Evolutionary conservation across 2,888 invertebrate species (phyloP), one percentile per base, ranked within the genome.

Genomic region (Yponomeuta cagnagella): DNA sequence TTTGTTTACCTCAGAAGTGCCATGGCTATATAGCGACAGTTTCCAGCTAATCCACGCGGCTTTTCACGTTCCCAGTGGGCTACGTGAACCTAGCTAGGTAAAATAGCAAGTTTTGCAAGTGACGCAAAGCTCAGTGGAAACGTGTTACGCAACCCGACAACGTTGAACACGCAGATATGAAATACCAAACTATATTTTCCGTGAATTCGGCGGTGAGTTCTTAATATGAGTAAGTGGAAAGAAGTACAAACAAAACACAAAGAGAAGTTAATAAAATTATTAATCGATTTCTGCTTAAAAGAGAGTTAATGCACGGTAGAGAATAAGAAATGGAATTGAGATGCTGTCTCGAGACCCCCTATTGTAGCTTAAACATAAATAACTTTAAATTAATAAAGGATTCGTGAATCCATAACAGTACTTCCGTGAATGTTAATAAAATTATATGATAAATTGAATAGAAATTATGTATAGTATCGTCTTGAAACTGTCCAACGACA

Each of bases 1-100:
- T 83, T 83, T 79, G 86, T 70, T 84, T 87, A 88, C 89, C 88
- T 89, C 89, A 86, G 80, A 81, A 86, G 90, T 88, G 90, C 89
- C 90, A 88, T 88, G 63, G 70, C 63, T 66, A n/a, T 66, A 43
- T 30, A 69, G 23, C 63, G 58, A n/a, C 43, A 23, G 37, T 48
- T 30, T 58, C 52, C 52, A 48, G 48, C 52, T 15, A 68, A 8
- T 43, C 43, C 43, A 43, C 43, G 43, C 43, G 43, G 43, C 43
- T 43, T 1, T 43, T 5, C 43, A 43, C 43, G 43, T 43, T 5
- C 8, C 43, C 1, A 43, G 9, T 43, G 43, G 43, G 8, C 43
- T 43, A 43, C 43, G 43, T 43, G 43, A 43, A 43, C 43, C 8
- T 43, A 3, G 6, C 43, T 5, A 43, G 9, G 0, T 8, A 43